Evolutionary conservation across 2,888 invertebrate species (phyloP).

Genomic region (Caenorhabditis afra): DNA sequence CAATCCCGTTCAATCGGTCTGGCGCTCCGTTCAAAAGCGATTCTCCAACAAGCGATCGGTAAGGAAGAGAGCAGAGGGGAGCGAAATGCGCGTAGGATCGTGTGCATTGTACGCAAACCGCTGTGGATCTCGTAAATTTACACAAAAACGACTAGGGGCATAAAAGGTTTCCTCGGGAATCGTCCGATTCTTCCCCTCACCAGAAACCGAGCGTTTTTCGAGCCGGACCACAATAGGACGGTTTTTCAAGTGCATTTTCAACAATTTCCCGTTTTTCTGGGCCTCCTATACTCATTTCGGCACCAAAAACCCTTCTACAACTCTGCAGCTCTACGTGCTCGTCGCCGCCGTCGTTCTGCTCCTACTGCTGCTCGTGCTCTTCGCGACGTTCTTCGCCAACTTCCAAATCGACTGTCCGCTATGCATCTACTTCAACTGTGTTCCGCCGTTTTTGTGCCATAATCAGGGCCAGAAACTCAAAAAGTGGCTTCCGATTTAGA

Average conservation of each 20-base stretch:
- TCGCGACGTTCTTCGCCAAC: constrained; percentile 43
- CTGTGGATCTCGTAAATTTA: no score
- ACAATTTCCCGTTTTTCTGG: no score
- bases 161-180: no score
- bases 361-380: constrained; percentile 8
- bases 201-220: no score
- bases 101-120: no score
- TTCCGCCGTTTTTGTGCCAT: constrained; percentile 71
- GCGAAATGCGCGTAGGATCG: no score
- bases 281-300: not conserved
- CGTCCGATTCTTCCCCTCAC: no score
- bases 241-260: no score
- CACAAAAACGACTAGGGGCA: no score
- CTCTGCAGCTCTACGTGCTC: constrained; percentile 51
- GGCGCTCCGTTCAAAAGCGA: not conserved
- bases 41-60: constrained; percentile 23
- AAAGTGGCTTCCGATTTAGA: constrained; percentile 76
- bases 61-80: not conserved
- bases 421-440: constrained; percentile 66
- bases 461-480: constrained; percentile 78
- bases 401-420: constrained; percentile 56
- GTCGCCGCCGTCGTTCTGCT: constrained; percentile 16
- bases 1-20: constrained; percentile 5
- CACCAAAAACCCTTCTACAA: no score
- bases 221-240: no score